phyloP scores from a whole-genome alignment of 2,113 vertebrate genomes.

The Rhinogobius similis region DNA sequence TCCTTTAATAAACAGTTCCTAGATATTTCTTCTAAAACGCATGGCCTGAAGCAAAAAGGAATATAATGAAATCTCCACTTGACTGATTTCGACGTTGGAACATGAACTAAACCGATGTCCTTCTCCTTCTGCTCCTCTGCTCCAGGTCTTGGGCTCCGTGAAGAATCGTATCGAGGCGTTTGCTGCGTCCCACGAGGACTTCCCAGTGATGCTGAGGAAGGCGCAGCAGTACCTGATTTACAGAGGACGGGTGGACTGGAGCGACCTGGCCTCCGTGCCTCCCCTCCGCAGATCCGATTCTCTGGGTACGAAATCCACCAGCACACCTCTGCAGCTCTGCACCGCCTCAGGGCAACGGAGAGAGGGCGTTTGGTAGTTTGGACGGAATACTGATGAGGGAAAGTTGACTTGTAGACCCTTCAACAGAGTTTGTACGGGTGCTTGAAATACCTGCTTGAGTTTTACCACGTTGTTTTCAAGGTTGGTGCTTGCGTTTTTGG shows the following conservation, averaged over 20 bases:
- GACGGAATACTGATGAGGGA: neutral
- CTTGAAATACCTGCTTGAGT: no score
- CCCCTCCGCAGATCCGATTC: conserved; percentile 83
- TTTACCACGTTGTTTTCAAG: no score
- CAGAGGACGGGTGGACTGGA: conserved; percentile 89
- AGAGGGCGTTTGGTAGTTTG: neutral
- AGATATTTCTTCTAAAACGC: no score
- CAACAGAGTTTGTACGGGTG: no score
- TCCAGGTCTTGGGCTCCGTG: conserved; percentile 91
- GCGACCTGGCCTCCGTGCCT: conserved; percentile 74
- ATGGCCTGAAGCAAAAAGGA: no score
- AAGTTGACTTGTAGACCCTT: no score
- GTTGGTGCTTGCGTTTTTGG: no score
- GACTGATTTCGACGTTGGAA: no score
- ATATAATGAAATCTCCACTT: no score
- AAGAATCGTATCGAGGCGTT: conserved; percentile 96
- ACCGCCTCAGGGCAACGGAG: neutral
- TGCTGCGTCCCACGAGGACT: conserved; percentile 89
- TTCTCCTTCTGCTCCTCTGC: neutral
- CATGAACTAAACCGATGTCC: no score
- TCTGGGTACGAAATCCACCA: conserved; percentile 75
- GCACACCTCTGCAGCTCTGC: no score
- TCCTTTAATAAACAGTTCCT: no score
- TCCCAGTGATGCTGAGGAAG: conserved; percentile 88
- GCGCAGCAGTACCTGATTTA: conserved; percentile 93